Evolutionary conservation across 92 coral and sea anemone species (phyloP), one percentile per base, ranked within the genome.

Genomic region (Pocillopora grandis): DNA sequence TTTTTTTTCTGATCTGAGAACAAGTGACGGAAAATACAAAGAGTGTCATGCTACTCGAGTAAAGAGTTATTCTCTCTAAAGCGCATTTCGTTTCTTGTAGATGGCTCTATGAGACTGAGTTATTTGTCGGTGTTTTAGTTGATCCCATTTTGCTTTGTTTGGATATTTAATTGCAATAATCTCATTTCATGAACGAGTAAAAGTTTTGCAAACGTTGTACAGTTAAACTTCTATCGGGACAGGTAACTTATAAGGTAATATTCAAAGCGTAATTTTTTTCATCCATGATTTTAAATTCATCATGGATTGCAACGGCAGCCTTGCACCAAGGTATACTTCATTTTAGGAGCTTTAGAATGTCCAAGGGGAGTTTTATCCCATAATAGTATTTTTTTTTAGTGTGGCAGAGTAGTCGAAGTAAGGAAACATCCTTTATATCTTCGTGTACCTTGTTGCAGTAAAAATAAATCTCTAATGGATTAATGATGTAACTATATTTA

Each of bases 181-280:
- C 73, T 21, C 62, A 49, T 52, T 52, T 82, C 19, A 74, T 69
- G 37, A 21, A 12, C 73, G 16, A 60, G 49, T n/a, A 62, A 72
- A 37, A 20, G 80, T 64, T 42, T 69, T 64, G 63, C 86, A 73
- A 83, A 65, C 86, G 86, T 73, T 83, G 86, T 83, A 83, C 86
- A 83, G 86, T 62, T 72, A 2, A 15, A 18, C 73, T 49, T 52
- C 49, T 52, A 48, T 56, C 19, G 27, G 52, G 21, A 27, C 68
- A 48, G 36, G 16, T 58, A 70, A 33, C 70, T 69, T 70, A 58
- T 63, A 78, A 12, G 59, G 1, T 60, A 49, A 49, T 14, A 72
- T 58, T 81, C 56, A 16, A 18, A 71, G 71, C 66, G 85, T 16
- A 6, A 36, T 16, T 55, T 79, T 23, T 10, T 57, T 27, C 18